Conservation (phyloP, 2,888 invertebrate species). For the Agrypnus murinus region DNA sequence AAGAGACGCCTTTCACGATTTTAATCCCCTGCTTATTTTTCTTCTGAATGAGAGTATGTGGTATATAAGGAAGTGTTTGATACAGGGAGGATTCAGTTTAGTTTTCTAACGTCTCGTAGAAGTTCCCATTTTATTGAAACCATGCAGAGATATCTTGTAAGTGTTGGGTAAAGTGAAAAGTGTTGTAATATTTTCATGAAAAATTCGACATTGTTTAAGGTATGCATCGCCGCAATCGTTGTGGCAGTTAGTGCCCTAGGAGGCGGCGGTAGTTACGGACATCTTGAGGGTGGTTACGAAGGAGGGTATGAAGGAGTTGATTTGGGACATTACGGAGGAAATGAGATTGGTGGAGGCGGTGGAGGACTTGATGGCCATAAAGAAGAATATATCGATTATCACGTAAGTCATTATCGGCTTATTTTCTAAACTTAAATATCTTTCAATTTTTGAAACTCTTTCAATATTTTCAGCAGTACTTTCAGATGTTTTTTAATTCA, state of each 20-base stretch:
- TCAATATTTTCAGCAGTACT: too few species aligned
- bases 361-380: constrained; percentile 57
- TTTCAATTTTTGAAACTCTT: too few species aligned
- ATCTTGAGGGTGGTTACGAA: constrained; percentile 48
- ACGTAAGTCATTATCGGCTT: constrained; percentile 66
- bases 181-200: too few species aligned
- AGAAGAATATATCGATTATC: constrained; percentile 65
- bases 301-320: constrained; percentile 55
- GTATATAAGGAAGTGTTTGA: constrained; percentile 61
- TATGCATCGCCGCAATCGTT: constrained; percentile 66
- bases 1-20: constrained; percentile 64
- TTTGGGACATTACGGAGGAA: constrained; percentile 47
- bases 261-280: constrained; percentile 55
- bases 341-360: constrained; percentile 54
- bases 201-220: constrained; percentile 53
- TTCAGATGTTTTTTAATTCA: too few species aligned
- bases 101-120: constrained; percentile 45
- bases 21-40: too few species aligned
- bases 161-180: too few species aligned
- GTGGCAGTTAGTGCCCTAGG: constrained; percentile 64
- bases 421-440: too few species aligned
- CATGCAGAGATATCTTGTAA: constrained; percentile 65
- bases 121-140: constrained; percentile 15
- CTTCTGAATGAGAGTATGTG: too few species aligned
- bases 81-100: constrained; percentile 57